Percentiles rank a stretch among this genome's conserved stretches.
phyloP scores from a whole-genome alignment of 1,140 invertebrate species.

The Drosophila subobscura region DNA sequence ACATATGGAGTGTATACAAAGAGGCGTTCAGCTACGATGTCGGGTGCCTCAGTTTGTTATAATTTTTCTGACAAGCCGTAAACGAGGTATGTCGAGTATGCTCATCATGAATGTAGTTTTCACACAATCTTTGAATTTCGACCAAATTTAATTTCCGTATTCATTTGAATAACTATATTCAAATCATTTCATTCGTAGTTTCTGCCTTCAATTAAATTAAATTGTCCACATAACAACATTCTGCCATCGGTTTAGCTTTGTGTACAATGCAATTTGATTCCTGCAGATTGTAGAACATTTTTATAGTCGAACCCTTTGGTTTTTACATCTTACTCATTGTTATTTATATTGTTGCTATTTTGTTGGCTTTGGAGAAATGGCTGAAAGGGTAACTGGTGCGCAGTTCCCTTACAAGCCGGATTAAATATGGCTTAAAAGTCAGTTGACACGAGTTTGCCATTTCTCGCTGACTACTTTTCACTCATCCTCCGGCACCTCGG shows the following conservation, averaged over 20 bases:
- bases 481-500: background rate
- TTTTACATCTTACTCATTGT: background rate
- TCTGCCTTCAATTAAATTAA: no score
- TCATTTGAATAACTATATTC: no score
- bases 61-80: slow-evolving; percentile 3
- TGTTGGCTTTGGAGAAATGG: slow-evolving; percentile 16
- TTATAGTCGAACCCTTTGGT: background rate
- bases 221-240: no score
- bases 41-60: slow-evolving; percentile 14
- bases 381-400: slow-evolving; percentile 43
- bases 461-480: slow-evolving; percentile 55
- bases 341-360: slow-evolving; percentile 43
- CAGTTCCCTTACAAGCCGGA: slow-evolving; percentile 72
- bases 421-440: slow-evolving; percentile 81
- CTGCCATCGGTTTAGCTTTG: no score
- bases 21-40: background rate
- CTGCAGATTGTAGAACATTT: background rate
- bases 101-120: no score
- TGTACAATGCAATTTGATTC: no score
- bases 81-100: background rate
- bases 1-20: background rate
- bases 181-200: no score
- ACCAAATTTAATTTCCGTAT: no score
- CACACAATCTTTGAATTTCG: no score
- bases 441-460: slow-evolving; percentile 80